phyloP scores from a whole-genome alignment of 2,888 invertebrate species.

The Vannuccia rotundouncinata region DNA sequence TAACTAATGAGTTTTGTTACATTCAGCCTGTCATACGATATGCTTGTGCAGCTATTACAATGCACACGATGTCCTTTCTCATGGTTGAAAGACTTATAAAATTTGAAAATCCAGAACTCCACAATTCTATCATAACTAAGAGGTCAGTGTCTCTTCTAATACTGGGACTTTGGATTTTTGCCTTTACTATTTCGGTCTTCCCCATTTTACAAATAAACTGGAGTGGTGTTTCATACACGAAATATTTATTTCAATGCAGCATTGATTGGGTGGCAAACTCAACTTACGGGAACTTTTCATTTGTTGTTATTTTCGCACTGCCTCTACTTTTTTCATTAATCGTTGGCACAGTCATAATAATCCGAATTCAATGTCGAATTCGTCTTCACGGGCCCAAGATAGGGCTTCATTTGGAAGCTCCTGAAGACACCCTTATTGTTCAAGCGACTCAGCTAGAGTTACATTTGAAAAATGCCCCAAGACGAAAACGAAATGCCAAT shows the following conservation, averaged over 20 bases:
- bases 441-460: neutral
- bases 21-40: neutral
- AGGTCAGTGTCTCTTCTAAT: neutral
- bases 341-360: neutral
- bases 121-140: neutral
- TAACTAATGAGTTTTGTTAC: neutral
- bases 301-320: slow-evolving; percentile 1
- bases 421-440: neutral
- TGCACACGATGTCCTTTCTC: neutral
- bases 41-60: neutral
- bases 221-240: neutral
- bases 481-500: neutral
- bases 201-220: slow-evolving; percentile 1
- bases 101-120: slow-evolving; percentile 4
- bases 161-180: slow-evolving; percentile 18
- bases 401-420: neutral
- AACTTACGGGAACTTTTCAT: neutral
- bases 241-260: slow-evolving; percentile 14
- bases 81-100: slow-evolving; percentile 9
- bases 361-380: neutral
- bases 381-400: neutral
- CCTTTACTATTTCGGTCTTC: neutral
- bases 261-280: neutral
- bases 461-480: neutral
- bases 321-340: slow-evolving; percentile 4